Conservation (phyloP, 2,797 vertebrate genomes). For the Pangasius djambal region DNA sequence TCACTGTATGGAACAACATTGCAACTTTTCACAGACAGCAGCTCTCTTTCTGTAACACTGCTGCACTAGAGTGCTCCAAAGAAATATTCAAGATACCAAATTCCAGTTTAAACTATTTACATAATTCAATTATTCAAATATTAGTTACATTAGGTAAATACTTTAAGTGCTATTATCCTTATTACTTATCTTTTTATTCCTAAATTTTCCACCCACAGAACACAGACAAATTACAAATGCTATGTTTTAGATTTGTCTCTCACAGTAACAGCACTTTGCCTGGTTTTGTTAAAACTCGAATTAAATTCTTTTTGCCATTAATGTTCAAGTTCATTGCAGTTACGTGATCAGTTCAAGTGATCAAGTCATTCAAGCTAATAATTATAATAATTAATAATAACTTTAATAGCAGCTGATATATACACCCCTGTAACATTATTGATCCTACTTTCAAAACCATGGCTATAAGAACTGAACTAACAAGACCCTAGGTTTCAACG, state of each 20-base stretch:
- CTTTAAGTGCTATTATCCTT: neutral
- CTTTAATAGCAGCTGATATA: neutral
- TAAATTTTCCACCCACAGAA: neutral
- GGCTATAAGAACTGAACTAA: neutral
- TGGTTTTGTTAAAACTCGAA: neutral
- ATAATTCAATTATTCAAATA: neutral
- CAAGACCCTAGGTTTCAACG: neutral
- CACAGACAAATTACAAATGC: neutral
- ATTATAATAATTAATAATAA: neutral
- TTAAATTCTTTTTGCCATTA: neutral
- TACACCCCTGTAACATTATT: neutral
- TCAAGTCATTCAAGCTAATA: neutral
- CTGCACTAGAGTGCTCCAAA: neutral
- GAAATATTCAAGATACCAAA: neutral
- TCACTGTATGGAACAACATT: neutral
- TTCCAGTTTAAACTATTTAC: neutral
- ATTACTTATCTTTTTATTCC: neutral
- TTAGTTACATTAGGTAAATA: neutral
- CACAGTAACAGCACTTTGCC: neutral
- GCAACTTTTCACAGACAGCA: neutral
- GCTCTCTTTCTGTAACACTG: neutral
- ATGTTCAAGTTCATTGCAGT: neutral
- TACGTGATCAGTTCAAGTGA: neutral
- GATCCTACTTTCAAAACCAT: neutral
- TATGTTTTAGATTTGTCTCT: neutral